Percentiles rank a stretch among this genome's conserved stretches.
Evolutionary conservation across 2,113 vertebrate genomes (phyloP).

Genomic region (Lampris megalopsis): DNA sequence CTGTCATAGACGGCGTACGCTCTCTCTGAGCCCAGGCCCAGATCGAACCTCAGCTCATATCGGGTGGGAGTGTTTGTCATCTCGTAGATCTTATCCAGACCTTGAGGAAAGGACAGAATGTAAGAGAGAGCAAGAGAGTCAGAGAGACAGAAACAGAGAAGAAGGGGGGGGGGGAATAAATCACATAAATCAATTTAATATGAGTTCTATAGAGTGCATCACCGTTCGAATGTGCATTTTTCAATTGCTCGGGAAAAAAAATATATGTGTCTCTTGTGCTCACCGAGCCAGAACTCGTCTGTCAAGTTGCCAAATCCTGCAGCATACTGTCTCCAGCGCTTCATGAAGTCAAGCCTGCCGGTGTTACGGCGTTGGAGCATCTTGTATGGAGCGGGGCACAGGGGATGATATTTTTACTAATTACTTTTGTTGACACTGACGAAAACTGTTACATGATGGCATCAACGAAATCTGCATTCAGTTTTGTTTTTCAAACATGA

Average conservation of each 20-base stretch:
- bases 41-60: constrained; percentile 86
- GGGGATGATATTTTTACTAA: neutral
- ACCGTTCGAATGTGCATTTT: constrained; percentile 5
- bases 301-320: constrained; percentile 90
- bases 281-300: constrained; percentile 94
- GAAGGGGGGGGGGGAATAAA: too few relatives aligned
- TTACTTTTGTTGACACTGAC: neutral
- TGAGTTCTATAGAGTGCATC: neutral
- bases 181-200: neutral
- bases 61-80: constrained; percentile 83
- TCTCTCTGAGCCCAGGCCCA: constrained; percentile 80
- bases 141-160: neutral
- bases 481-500: too few relatives aligned
- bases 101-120: constrained; percentile 64
- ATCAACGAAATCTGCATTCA: neutral
- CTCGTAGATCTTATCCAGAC: constrained; percentile 88
- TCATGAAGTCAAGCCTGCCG: constrained; percentile 91
- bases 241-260: constrained; percentile 16
- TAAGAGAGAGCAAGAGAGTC: constrained; percentile 17
- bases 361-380: constrained; percentile 88
- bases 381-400: constrained; percentile 63
- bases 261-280: constrained; percentile 29
- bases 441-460: constrained; percentile 18
- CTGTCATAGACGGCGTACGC: constrained; percentile 85
- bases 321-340: constrained; percentile 88